Evolutionary conservation across 2,888 invertebrate species (phyloP).

Genomic region (Eupithecia tripunctaria): DNA sequence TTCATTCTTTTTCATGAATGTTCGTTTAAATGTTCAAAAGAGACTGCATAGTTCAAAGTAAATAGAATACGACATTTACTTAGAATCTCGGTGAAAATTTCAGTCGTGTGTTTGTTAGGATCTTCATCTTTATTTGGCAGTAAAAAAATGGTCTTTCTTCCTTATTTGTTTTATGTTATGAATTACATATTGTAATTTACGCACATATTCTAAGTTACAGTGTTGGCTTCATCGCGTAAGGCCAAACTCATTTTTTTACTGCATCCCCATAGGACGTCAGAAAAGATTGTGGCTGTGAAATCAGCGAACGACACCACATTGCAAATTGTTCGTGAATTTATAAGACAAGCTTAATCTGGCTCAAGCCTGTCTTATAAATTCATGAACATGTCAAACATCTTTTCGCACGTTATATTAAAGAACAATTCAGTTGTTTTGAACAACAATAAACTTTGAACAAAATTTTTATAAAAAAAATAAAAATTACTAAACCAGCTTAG

Average conservation of each 20-base stretch:
- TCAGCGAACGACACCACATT: conserved; percentile 33
- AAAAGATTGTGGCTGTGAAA: conserved; percentile 37
- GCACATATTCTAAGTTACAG: conserved; percentile 37
- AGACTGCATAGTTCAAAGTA: neutral
- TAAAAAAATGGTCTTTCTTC: neutral
- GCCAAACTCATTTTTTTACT: conserved; percentile 38
- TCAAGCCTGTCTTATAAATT: no score
- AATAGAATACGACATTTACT: neutral
- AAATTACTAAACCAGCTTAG: no score
- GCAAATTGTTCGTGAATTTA: conserved; percentile 36
- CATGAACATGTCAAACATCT: no score
- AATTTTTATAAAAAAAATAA: no score
- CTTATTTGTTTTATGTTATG: conserved; percentile 37
- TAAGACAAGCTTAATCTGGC: conserved; percentile 23
- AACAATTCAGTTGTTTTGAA: neutral
- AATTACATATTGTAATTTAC: conserved; percentile 43
- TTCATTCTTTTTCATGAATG: neutral
- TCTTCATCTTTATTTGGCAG: neutral
- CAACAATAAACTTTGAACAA: no score
- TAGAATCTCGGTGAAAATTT: neutral
- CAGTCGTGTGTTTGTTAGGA: neutral
- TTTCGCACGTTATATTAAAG: neutral
- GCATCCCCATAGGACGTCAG: conserved; percentile 30
- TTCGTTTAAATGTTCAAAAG: neutral
- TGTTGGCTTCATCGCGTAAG: conserved; percentile 37